Base-by-base conservation (phyloP, 2,888 invertebrate species). In the Psococerastis gibbosa region DNA sequence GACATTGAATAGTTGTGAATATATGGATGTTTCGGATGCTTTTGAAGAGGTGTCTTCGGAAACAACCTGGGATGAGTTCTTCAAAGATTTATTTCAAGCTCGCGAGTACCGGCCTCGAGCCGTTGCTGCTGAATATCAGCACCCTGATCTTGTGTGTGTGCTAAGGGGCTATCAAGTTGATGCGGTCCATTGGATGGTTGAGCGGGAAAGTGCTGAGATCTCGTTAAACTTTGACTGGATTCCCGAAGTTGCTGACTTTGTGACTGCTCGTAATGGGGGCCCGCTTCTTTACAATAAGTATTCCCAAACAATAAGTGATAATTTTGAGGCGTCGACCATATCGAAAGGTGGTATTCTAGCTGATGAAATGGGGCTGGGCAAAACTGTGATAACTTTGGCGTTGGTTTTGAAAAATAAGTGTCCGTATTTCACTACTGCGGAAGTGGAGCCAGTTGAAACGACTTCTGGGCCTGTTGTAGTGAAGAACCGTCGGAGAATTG, bases 361-460 rank as follows among this genome's bases (percentile, higher is more conserved):
- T 2, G 82, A 83, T 58, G 81, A 82, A 61, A 82, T 82, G 81
- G 82, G 83, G 1, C 61, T 83, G 18, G 83, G 83, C 0, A 83
- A 83, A 63, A 83, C 82, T 0, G 75, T 83, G 0, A 81, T 83
- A 60, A 69, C 81, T 9, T 55, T 83, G 27, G 71, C 76, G 4
- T 3, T 42, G 33, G 32, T 44, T 45, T 23, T 32, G 11, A 33
- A 22, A 4, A 9, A 22, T 18, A 27, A 27, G 11, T n/a, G n/a
- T n/a, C n/a, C n/a, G n/a, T n/a, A n/a, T n/a, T n/a, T n/a, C n/a
- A n/a, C n/a, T n/a, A n/a, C n/a, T n/a, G n/a, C n/a, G n/a, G n/a
- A n/a, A n/a, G 8, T 6, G 11, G 11, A 6, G 11, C 8, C 6
- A 6, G 8, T 27, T 27, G 27, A 27, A 6, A 11, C 6, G 27